phyloP scores from a whole-genome alignment of 2,113 vertebrate species.

The Chunga burmeisteri region DNA sequence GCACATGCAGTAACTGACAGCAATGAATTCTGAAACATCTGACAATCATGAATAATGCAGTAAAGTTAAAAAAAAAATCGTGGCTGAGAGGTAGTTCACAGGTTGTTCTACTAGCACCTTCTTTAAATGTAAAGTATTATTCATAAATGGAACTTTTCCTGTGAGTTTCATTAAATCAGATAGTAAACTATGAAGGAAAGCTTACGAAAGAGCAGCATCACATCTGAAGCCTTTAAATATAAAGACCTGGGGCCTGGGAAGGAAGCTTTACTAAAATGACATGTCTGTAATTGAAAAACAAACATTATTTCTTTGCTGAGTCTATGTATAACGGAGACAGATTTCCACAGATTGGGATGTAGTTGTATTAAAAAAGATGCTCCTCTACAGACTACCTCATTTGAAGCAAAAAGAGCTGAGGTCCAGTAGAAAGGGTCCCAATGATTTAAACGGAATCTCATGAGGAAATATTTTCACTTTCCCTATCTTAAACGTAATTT shows the following conservation, averaged over 20 bases:
- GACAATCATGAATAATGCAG: conserved; percentile 55
- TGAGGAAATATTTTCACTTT: neutral
- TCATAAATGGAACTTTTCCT: neutral
- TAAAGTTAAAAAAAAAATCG: neutral
- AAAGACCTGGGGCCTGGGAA: neutral
- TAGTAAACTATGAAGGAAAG: neutral
- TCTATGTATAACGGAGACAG: neutral
- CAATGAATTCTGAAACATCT: conserved; percentile 28
- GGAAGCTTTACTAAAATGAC: neutral
- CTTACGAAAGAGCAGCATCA: neutral
- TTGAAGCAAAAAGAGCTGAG: neutral
- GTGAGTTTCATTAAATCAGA: conserved; percentile 9
- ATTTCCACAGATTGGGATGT: neutral
- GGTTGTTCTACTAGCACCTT: conserved; percentile 10
- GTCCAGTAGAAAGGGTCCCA: neutral
- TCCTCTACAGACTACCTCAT: neutral
- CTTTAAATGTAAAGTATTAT: conserved; percentile 1
- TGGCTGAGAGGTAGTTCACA: conserved; percentile 7
- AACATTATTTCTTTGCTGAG: neutral
- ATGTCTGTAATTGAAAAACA: neutral
- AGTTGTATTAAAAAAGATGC: neutral
- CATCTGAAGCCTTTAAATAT: neutral
- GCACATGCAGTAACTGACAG: conserved; percentile 1
- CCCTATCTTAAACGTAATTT: neutral
- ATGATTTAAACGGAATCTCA: neutral